Evolutionary conservation across 2,888 invertebrate genomes (phyloP).

Genomic region (Cataglyphis altisquamis): DNA sequence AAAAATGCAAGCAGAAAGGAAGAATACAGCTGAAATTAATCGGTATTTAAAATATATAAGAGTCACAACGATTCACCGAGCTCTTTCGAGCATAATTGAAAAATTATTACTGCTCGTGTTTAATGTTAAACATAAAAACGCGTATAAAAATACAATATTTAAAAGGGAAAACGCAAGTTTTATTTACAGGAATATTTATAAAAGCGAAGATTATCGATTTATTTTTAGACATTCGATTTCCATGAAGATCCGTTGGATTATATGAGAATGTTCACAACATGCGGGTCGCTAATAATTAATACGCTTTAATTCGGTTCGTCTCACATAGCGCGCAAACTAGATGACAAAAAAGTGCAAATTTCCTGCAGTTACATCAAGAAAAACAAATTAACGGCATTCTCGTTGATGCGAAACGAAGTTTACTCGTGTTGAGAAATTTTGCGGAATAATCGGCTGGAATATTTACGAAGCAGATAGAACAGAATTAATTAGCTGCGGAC

Average conservation of each 20-base stretch:
- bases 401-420: conserved; percentile 45
- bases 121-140: conserved; percentile 10
- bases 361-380: conserved; percentile 4
- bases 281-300: not conserved
- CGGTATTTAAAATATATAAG: conserved; percentile 28
- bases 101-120: conserved; percentile 37
- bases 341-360: conserved; percentile 28
- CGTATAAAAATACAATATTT: conserved; percentile 21
- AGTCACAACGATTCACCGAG: conserved; percentile 17
- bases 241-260: not conserved
- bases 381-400: conserved; percentile 23
- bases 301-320: conserved; percentile 12
- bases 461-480: conserved; percentile 40
- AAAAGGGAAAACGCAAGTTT: not conserved
- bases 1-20: not conserved
- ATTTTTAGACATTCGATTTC: not conserved
- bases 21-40: conserved; percentile 26
- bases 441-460: conserved; percentile 18
- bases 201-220: conserved; percentile 1
- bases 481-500: conserved; percentile 50
- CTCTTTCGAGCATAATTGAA: conserved; percentile 2
- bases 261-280: not conserved
- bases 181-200: not conserved
- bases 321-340: not conserved
- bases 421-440: conserved; percentile 37